A percentile compares a stretch with the other conserved stretches of the same genome.
Conservation (phyloP, 2,888 invertebrate species). For the Hoplodrina blanda region DNA sequence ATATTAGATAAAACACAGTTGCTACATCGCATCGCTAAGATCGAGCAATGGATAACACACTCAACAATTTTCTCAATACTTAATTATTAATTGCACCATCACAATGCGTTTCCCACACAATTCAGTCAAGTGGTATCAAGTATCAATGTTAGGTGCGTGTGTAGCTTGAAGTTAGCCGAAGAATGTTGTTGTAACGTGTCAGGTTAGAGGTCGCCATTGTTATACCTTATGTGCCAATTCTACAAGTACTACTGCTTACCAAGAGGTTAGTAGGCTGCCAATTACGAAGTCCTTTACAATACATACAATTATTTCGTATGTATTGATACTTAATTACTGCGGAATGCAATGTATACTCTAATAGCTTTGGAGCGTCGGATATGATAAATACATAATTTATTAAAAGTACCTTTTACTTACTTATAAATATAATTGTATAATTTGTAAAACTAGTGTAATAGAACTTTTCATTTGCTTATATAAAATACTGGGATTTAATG, state of each 20-base stretch:
- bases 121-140: conserved; percentile 44
- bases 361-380: conserved; percentile 28
- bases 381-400: conserved; percentile 18
- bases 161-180: conserved; percentile 49
- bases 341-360: conserved; percentile 27
- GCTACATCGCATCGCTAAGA: neutral
- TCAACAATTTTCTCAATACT: neutral
- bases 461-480: too few species aligned
- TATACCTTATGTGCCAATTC: conserved; percentile 24
- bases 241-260: conserved; percentile 26
- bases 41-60: neutral
- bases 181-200: conserved; percentile 43
- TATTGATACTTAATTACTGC: conserved; percentile 19
- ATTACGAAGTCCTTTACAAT: conserved; percentile 9
- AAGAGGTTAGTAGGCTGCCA: conserved; percentile 20
- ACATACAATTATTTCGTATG: conserved; percentile 40
- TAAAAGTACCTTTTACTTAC: neutral
- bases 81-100: conserved; percentile 19
- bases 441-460: too few species aligned
- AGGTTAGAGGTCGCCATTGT: conserved; percentile 54
- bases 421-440: too few species aligned
- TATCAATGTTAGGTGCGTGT: conserved; percentile 51
- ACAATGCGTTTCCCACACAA: conserved; percentile 32
- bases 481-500: neutral
- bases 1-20: neutral